Conservation (phyloP, 2,113 vertebrate species). For the Oncorhynchus tshawytscha region DNA sequence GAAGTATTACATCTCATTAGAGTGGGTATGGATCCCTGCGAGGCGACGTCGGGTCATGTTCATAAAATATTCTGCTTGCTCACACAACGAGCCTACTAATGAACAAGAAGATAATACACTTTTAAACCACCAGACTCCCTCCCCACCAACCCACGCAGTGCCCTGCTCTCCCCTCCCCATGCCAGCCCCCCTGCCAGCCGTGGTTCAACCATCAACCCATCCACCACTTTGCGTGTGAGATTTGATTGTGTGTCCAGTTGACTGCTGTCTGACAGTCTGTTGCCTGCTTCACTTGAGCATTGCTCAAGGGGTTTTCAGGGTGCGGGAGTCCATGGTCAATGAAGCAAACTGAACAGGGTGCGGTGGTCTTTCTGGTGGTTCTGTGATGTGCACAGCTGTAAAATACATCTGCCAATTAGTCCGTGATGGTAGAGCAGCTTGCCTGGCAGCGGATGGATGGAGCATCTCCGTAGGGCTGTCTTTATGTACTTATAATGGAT, state of each 20-base stretch:
- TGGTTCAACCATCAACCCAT: slow-evolving; percentile 5
- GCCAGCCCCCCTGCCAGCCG: slow-evolving; percentile 8
- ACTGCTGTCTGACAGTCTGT: slow-evolving; percentile 10
- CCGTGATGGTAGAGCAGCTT: too few relatives aligned
- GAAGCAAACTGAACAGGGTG: slow-evolving; percentile 39
- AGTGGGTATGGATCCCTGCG: slow-evolving; percentile 6
- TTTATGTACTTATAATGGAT: neutral
- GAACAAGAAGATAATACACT: slow-evolving; percentile 19
- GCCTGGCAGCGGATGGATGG: slow-evolving; percentile 30
- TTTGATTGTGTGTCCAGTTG: slow-evolving; percentile 43
- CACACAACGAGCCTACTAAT: slow-evolving; percentile 28
- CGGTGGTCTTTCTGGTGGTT: slow-evolving; percentile 22
- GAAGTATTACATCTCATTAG: slow-evolving; percentile 9
- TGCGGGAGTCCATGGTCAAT: slow-evolving; percentile 16
- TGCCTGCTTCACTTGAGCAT: neutral
- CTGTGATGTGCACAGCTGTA: slow-evolving; percentile 45
- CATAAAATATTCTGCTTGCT: slow-evolving; percentile 34
- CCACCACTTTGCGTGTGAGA: slow-evolving; percentile 30
- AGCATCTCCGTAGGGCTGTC: slow-evolving; percentile 15
- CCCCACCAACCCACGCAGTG: neutral
- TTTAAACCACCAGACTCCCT: slow-evolving; percentile 18
- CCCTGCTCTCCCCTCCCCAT: neutral
- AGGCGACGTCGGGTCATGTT: slow-evolving; percentile 3
- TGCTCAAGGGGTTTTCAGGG: slow-evolving; percentile 14
- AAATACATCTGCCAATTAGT: slow-evolving; percentile 46